Evolutionary conservation across 2,113 vertebrate genomes (phyloP).

Genomic region (Onychostoma macrolepis): DNA sequence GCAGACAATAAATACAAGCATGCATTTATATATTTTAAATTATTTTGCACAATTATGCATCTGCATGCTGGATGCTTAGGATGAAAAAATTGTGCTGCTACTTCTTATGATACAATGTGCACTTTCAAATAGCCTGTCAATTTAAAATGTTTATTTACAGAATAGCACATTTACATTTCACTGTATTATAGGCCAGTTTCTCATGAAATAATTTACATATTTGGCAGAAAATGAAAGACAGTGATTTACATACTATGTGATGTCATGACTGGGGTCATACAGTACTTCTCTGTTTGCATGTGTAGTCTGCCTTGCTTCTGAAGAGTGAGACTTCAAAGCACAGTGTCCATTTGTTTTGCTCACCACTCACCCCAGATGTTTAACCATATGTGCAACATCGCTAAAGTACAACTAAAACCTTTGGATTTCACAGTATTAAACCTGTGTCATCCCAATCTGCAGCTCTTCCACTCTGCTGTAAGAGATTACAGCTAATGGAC

Average conservation of each 20-base stretch:
- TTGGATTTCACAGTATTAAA: slow-evolving; percentile 80
- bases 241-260: background rate
- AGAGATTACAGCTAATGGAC: slow-evolving; percentile 82
- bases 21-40: background rate
- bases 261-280: background rate
- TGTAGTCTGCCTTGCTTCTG: background rate
- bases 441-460: slow-evolving; percentile 86
- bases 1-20: background rate
- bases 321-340: slow-evolving; percentile 12
- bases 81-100: background rate
- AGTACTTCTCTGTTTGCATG: background rate
- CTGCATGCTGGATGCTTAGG: background rate
- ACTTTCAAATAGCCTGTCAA: background rate
- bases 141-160: background rate
- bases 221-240: background rate
- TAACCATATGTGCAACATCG: slow-evolving; percentile 78
- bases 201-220: background rate
- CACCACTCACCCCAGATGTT: slow-evolving; percentile 75
- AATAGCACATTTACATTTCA: background rate
- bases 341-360: slow-evolving; percentile 18
- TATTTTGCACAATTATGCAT: background rate
- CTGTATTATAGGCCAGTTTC: background rate
- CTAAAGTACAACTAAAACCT: slow-evolving; percentile 78
- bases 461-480: slow-evolving; percentile 76
- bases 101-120: background rate